Conservation (phyloP, 2,888 invertebrate genomes). For the Drosophila bunnanda region DNA sequence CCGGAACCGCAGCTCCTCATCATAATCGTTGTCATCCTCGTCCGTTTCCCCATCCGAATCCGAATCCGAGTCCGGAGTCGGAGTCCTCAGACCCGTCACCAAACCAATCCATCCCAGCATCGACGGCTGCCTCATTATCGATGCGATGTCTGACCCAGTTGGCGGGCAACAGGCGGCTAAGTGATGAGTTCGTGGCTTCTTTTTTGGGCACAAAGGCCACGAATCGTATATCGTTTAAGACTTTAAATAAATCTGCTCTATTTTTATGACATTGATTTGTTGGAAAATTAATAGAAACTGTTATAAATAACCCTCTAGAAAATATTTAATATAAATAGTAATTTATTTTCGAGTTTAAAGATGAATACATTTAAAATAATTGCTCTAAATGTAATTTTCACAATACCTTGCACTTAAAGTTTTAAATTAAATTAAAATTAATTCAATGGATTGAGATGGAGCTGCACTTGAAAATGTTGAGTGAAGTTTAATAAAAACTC, state of each 20-base stretch:
- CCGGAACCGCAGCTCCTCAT: slow-evolving; percentile 10
- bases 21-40: slow-evolving; percentile 28
- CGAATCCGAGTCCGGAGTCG: neutral
- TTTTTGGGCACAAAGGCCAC: slow-evolving; percentile 25
- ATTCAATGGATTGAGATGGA: neutral
- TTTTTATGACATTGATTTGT: slow-evolving; percentile 1
- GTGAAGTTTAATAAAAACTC: slow-evolving; percentile 1
- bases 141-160: slow-evolving; percentile 50
- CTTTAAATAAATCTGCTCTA: neutral
- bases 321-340: neutral
- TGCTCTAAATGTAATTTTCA: no score
- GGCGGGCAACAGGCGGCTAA: slow-evolving; percentile 31
- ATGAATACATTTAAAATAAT: neutral
- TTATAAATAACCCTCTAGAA: neutral
- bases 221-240: neutral
- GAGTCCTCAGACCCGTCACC: neutral
- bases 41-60: slow-evolving; percentile 11
- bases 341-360: neutral
- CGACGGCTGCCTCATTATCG: slow-evolving; percentile 33
- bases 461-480: neutral
- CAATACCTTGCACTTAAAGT: neutral
- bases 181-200: slow-evolving; percentile 29
- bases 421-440: neutral
- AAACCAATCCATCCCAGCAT: slow-evolving; percentile 3
- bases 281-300: neutral